A percentile compares a stretch with the other conserved stretches of the same genome.
Evolutionary conservation across 2,797 vertebrate species (phyloP).

Genomic region (Pangasius sanitwongsei): DNA sequence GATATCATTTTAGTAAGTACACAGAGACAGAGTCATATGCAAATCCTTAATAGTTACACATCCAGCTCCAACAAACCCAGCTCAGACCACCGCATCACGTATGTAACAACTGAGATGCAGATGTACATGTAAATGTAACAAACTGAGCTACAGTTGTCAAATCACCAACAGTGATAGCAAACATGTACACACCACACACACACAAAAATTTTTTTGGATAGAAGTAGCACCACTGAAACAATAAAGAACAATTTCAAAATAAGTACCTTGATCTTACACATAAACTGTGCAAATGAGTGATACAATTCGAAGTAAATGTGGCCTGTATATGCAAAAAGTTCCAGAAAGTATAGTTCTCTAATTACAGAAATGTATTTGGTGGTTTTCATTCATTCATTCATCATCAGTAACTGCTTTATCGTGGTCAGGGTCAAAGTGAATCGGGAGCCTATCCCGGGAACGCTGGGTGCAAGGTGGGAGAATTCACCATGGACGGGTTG

Average conservation of each 20-base stretch:
- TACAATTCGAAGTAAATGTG: neutral
- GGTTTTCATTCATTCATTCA: neutral
- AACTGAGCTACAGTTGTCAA: neutral
- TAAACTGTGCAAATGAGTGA: neutral
- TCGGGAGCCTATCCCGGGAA: neutral
- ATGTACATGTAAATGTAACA: neutral
- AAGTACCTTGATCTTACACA: neutral
- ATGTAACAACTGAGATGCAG: no score
- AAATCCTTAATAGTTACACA: constrained; percentile 3
- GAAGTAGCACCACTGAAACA: neutral
- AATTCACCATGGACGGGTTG: neutral
- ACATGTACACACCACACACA: neutral
- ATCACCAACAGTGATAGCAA: neutral
- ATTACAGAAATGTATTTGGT: neutral
- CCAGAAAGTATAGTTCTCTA: neutral
- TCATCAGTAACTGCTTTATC: neutral
- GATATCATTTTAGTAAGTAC: neutral
- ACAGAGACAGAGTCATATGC: neutral
- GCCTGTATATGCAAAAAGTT: neutral
- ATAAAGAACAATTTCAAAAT: neutral
- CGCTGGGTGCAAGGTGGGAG: neutral
- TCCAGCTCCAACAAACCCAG: neutral
- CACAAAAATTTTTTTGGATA: neutral
- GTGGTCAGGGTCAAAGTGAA: neutral
- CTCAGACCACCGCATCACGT: neutral